Evolutionary conservation across 2,888 invertebrate genomes (phyloP), one percentile per base, ranked within the genome.

Genomic region (Drosophila helvetica): DNA sequence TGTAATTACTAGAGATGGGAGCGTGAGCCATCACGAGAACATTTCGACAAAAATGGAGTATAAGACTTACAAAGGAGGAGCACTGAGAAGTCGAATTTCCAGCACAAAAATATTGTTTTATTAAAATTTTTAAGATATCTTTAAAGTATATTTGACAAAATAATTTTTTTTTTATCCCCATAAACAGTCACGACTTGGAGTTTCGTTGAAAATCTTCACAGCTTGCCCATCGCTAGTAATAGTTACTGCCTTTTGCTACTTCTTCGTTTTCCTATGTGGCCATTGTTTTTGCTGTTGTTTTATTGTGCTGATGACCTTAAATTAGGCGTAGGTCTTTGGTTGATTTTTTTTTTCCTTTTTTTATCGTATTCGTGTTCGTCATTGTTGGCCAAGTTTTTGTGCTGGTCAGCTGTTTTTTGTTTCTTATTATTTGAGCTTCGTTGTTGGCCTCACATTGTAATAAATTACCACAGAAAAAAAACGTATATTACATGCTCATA

Each of bases 301-400:
- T 86, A 89, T 84, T 88, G 81, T 88, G 90, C 80, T 89, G 90
- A 83, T 88, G 89, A 90, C 89, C 89, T 90, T 89, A 90, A 89
- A 86, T 85, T 85, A 84, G 79, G 76, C 84, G 84, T 77, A 76
- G 77, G 78, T 80, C 80, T 84, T 78, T 62, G 67, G 55, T n/a
- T n/a, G 38, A 6, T 38, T 15, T 71, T 72, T 75, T 68, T 63
- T 46, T 57, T 61, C 19, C 43, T 4, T 22, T 68, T 63, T 46
- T 57, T 64, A 30, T 46, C 25, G 42, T 38, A 15, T 62, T 54
- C 61, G 45, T 57, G 48, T 72, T 77, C 63, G 58, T 77, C 61
- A 67, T 74, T 71, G 51, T 65, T 62, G 50, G 58, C 57, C 64
- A 62, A 65, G 55, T 63, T 72, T 55, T 61, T 64, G 33, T 60